phyloP scores from a whole-genome alignment of 2,888 invertebrate species.

The Pyrocoelia pectoralis region DNA sequence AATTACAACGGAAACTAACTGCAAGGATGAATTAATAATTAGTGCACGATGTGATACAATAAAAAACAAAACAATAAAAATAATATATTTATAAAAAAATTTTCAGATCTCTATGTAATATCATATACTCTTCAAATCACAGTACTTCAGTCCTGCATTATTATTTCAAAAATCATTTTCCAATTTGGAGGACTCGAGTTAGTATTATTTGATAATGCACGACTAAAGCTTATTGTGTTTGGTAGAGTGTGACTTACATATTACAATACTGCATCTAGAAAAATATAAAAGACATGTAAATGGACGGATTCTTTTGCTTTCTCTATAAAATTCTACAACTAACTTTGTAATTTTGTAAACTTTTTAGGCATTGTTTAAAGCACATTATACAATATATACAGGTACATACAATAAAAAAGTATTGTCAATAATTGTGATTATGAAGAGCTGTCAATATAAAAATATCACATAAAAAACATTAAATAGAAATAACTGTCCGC shows the following conservation, averaged over 20 bases:
- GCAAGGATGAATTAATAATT: too few relatives aligned
- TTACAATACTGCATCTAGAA: slow-evolving; percentile 1
- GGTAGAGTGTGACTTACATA: neutral
- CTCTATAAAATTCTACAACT: neutral
- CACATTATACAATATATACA: neutral
- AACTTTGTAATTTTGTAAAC: slow-evolving; percentile 4
- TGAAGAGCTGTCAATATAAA: neutral
- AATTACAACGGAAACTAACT: too few relatives aligned
- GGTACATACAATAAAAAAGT: slow-evolving; percentile 1
- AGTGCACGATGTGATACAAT: too few relatives aligned
- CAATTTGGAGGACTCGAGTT: too few relatives aligned
- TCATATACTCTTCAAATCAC: too few relatives aligned
- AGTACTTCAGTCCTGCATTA: too few relatives aligned
- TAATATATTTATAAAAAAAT: too few relatives aligned
- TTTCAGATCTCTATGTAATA: too few relatives aligned
- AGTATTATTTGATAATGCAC: too few relatives aligned
- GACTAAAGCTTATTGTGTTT: too few relatives aligned
- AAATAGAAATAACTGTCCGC: neutral
- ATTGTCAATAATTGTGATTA: neutral
- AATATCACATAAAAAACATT: neutral
- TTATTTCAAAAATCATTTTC: too few relatives aligned
- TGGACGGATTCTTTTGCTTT: slow-evolving; percentile 8
- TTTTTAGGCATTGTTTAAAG: slow-evolving; percentile 4
- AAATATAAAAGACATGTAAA: slow-evolving; percentile 4
- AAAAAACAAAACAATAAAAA: too few relatives aligned